Evolutionary conservation across 2,888 invertebrate species (phyloP).

Genomic region (Lithosia quadra): DNA sequence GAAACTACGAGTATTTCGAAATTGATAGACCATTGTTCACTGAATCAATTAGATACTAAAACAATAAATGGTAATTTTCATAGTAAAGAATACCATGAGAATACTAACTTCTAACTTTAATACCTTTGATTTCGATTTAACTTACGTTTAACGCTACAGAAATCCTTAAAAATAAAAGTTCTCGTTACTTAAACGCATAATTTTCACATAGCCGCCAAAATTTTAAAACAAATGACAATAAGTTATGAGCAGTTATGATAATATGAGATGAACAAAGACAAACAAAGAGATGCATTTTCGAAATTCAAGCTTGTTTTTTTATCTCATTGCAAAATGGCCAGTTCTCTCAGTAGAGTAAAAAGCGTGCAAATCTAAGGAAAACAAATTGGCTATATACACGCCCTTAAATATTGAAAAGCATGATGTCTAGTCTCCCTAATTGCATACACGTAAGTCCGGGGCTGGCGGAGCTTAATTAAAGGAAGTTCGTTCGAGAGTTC

Average conservation of each 20-base stretch:
- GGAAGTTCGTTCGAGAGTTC: conserved; percentile 51
- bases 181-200: neutral
- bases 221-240: neutral
- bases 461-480: conserved; percentile 55
- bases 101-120: neutral
- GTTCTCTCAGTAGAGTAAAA: too few species aligned
- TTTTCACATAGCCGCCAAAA: neutral
- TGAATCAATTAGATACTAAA: too few species aligned
- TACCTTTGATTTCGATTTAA: neutral
- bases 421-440: conserved; percentile 29
- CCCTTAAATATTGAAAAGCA: conserved; percentile 9
- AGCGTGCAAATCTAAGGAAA: neutral
- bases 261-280: neutral
- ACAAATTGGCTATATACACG: neutral
- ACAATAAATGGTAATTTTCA: too few species aligned
- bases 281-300: neutral
- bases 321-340: too few species aligned
- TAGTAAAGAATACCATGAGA: too few species aligned
- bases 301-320: too few species aligned
- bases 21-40: neutral
- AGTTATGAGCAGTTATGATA: too few species aligned
- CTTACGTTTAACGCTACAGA: too few species aligned
- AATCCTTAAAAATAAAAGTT: too few species aligned
- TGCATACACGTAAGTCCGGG: conserved; percentile 47
- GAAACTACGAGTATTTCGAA: neutral